Evolutionary conservation across 2,888 invertebrate genomes (phyloP).

Genomic region (Teleiodes luculella): DNA sequence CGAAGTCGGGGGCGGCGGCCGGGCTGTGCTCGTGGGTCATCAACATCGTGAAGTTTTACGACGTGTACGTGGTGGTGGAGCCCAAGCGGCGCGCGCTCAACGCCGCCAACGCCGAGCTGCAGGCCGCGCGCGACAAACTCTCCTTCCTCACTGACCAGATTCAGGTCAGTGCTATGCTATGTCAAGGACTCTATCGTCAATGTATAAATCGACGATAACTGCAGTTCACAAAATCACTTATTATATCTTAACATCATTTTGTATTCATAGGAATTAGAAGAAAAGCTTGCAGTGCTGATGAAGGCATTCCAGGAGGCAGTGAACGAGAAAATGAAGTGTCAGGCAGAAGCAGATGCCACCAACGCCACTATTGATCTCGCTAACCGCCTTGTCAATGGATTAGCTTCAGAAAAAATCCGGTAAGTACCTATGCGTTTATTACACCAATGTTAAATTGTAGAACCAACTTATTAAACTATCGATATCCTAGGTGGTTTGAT

Average conservation of each 20-base stretch:
- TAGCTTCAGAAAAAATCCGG: slow-evolving; percentile 91
- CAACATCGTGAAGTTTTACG: slow-evolving; percentile 93
- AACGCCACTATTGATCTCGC: slow-evolving; percentile 93
- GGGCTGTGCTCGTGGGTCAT: slow-evolving; percentile 97
- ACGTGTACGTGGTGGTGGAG: slow-evolving; percentile 94
- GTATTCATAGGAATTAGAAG: slow-evolving; percentile 82
- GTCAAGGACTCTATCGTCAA: neutral
- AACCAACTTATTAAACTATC: no score
- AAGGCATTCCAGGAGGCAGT: slow-evolving; percentile 92
- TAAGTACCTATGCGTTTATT: slow-evolving; percentile 20
- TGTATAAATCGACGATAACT: no score
- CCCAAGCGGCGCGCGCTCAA: slow-evolving; percentile 92
- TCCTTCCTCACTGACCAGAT: slow-evolving; percentile 86
- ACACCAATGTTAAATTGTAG: no score
- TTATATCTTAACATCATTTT: no score
- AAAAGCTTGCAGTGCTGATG: slow-evolving; percentile 85
- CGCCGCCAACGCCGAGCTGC: slow-evolving; percentile 90
- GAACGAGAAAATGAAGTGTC: slow-evolving; percentile 91
- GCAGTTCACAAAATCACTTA: neutral
- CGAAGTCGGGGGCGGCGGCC: slow-evolving; percentile 94
- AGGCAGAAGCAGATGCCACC: slow-evolving; percentile 94
- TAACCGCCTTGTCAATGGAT: slow-evolving; percentile 93
- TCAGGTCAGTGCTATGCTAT: slow-evolving; percentile 52
- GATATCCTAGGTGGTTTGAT: no score
- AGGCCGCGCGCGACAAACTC: slow-evolving; percentile 89